Evolutionary conservation across 2,888 invertebrate genomes (phyloP).

Genomic region (Athalia rosae): DNA sequence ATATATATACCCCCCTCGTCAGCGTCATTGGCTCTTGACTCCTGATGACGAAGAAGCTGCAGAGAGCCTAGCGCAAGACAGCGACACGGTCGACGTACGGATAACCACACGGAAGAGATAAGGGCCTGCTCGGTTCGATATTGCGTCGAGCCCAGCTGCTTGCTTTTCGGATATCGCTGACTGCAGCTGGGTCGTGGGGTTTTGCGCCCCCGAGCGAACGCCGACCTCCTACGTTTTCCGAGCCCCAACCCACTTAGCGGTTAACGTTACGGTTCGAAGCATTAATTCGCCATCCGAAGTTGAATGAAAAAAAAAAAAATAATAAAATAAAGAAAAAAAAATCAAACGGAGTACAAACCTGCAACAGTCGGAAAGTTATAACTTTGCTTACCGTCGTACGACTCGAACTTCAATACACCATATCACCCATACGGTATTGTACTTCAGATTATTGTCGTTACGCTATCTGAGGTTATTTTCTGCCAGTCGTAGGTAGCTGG

Average conservation of each 20-base stretch:
- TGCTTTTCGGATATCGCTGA: constrained; percentile 44
- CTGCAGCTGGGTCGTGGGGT: constrained; percentile 34
- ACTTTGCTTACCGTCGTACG: no score
- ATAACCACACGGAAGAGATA: constrained; percentile 2
- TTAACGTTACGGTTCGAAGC: constrained; percentile 35
- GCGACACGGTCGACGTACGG: constrained; percentile 1
- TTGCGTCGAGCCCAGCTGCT: constrained; percentile 43
- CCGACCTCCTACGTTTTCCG: constrained; percentile 13
- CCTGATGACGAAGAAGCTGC: not conserved
- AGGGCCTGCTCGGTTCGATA: constrained; percentile 40
- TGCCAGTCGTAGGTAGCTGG: no score
- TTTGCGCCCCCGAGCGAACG: constrained; percentile 29
- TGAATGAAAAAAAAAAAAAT: constrained; percentile 32
- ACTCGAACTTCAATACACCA: no score
- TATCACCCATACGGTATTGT: no score
- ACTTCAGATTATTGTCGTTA: no score
- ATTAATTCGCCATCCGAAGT: constrained; percentile 38
- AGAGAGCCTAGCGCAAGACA: not conserved
- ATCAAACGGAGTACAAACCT: no score
- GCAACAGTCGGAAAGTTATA: no score
- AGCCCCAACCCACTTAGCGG: constrained; percentile 26
- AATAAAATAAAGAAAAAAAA: no score
- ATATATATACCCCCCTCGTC: no score
- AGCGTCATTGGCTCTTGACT: constrained; percentile 4
- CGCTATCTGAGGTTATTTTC: no score